Evolutionary conservation across 2,113 vertebrate genomes (phyloP).

Genomic region (Pachycephala philippinensis): DNA sequence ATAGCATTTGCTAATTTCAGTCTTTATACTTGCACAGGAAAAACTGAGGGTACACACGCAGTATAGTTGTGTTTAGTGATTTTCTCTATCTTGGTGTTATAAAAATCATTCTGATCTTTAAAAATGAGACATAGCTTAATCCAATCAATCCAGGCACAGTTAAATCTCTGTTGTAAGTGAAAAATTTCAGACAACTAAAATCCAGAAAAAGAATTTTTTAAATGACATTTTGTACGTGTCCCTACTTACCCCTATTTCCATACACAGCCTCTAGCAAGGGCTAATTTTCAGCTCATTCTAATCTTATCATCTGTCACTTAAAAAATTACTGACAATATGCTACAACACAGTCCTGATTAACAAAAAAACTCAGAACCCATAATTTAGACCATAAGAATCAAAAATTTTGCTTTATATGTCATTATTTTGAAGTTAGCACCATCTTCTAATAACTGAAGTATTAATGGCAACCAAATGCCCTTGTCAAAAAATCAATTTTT

Average conservation of each 20-base stretch:
- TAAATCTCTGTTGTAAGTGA: not conserved
- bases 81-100: not conserved
- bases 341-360: not conserved
- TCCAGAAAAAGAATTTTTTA: not conserved
- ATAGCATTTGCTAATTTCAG: constrained; percentile 9
- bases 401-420: not conserved
- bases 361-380: not conserved
- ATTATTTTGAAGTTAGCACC: not conserved
- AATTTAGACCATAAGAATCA: not conserved
- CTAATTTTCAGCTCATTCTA: not conserved
- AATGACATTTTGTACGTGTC: not conserved
- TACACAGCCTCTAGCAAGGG: not conserved
- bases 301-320: not conserved
- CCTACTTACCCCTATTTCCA: not conserved
- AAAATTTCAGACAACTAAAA: not conserved
- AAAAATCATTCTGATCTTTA: not conserved
- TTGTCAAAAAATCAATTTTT: not conserved
- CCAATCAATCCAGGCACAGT: not conserved
- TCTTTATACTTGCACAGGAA: not conserved
- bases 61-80: not conserved
- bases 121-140: not conserved
- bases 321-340: not conserved
- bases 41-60: not conserved
- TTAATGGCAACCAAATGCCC: not conserved
- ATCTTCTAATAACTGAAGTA: not conserved